phyloP scores from a whole-genome alignment of 2,888 invertebrate species.

The Pollenia labialis region DNA sequence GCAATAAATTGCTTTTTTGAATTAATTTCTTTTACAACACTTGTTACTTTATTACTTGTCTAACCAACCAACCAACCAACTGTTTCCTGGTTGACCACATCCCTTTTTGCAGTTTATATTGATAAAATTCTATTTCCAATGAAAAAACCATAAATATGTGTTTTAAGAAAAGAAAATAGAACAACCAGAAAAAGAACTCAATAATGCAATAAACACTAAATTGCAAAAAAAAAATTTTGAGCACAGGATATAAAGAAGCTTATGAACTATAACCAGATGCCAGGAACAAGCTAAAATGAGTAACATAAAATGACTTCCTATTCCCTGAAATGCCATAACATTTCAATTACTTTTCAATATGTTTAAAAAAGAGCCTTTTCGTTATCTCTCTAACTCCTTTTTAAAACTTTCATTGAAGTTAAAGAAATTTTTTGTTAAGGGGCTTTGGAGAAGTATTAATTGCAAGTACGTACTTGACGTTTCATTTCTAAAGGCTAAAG shows the following conservation, averaged over 20 bases:
- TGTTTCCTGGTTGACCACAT: slow-evolving; percentile 51
- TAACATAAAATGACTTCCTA: slow-evolving; percentile 24
- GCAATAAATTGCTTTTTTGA: neutral
- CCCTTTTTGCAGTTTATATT: slow-evolving; percentile 30
- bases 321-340: slow-evolving; percentile 65
- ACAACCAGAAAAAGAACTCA: slow-evolving; percentile 8
- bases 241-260: slow-evolving; percentile 16
- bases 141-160: slow-evolving; percentile 45
- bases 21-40: slow-evolving; percentile 7
- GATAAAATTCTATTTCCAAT: slow-evolving; percentile 42
- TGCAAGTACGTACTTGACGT: slow-evolving; percentile 46
- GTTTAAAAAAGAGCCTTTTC: slow-evolving; percentile 28
- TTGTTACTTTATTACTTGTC: slow-evolving; percentile 56
- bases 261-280: slow-evolving; percentile 53
- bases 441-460: neutral
- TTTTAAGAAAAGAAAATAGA: neutral
- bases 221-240: slow-evolving; percentile 23
- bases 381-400: neutral
- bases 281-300: slow-evolving; percentile 28
- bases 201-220: slow-evolving; percentile 59
- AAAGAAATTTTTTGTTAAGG: neutral
- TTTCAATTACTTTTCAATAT: slow-evolving; percentile 69
- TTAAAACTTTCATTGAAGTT: neutral
- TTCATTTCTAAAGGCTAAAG: slow-evolving; percentile 27
- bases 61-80: slow-evolving; percentile 21